Evolutionary conservation across 2,888 invertebrate species (phyloP), one percentile per base, ranked within the genome.

Genomic region (Zaprionus obscuricornis): DNA sequence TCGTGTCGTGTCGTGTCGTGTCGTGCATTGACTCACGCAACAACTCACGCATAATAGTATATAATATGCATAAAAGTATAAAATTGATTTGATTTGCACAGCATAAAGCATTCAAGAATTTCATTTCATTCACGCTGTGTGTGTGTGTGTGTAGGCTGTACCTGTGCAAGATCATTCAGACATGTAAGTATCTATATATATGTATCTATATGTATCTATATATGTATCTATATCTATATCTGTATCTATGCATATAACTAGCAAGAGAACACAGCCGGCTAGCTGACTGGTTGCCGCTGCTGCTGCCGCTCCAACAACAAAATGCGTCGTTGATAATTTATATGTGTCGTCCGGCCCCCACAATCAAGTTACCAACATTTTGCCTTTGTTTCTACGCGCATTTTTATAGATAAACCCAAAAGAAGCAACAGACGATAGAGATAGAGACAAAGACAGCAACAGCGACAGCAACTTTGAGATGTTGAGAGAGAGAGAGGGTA

Each of bases 311-410:
- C n/a, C n/a, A n/a, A n/a, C n/a, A n/a, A n/a, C n/a, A n/a, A 47
- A 33, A 57, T 63, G 78, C 58, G 20, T 67, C 70, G 73, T 63
- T 78, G 66, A 81, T 81, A 81, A 81, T 81, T 78, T 84, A 81
- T 84, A 81, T 81, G 63, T 84, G 78, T 84, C 79, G 84, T 73
- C 78, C 84, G 75, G 84, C 82, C 84, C 81, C 81, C 81, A 81
- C 82, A 81, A 78, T 82, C 82, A 77, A 73, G 78, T 77, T 67
- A 74, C 77, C 68, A 74, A 58, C 64, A 26, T 24, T 49, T 59
- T 39, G 65, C 64, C 58, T 74, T 77, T 77, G 82, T 77, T 81
- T 76, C 69, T 74, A 72, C 59, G 66, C 70, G 74, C 62, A 50
- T 70, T 70, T 24, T 64, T 46, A 60, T 57, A 69, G 69, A 66